phyloP scores from a whole-genome alignment of 2,888 invertebrate species.

The Cybosia mesomella region DNA sequence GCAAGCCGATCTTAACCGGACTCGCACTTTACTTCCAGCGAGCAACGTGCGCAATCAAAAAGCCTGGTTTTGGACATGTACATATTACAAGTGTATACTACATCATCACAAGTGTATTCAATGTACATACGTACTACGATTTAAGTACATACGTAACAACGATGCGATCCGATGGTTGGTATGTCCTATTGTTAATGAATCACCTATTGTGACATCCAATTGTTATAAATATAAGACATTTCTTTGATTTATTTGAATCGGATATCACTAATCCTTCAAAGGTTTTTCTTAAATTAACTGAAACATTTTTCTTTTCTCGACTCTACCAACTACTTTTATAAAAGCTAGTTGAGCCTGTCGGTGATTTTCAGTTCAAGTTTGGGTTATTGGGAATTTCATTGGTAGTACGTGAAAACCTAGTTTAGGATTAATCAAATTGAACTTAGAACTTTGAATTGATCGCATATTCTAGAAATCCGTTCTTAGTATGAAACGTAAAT shows the following conservation, averaged over 20 bases:
- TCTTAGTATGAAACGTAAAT: no score
- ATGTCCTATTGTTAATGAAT: constrained; percentile 11
- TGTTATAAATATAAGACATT: neutral
- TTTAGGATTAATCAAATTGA: no score
- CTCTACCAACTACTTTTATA: neutral
- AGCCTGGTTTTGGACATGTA: no score
- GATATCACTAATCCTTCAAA: neutral
- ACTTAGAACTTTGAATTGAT: no score
- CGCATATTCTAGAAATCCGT: no score
- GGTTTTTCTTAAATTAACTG: neutral
- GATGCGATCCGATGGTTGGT: neutral
- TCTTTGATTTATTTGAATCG: neutral
- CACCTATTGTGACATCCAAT: constrained; percentile 9
- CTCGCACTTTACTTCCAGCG: no score
- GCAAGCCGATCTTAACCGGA: no score
- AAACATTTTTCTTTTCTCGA: neutral
- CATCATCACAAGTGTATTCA: neutral
- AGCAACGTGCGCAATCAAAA: no score
- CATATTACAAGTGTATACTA: no score
- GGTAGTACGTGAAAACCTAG: neutral
- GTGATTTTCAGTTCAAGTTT: neutral
- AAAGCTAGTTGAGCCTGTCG: no score
- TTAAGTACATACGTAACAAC: neutral
- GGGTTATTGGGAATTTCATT: neutral
- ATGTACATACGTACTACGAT: neutral